Evolutionary conservation across 2,888 invertebrate species (phyloP), one percentile per base, ranked within the genome.

Genomic region (Linnaemya tessellans): DNA sequence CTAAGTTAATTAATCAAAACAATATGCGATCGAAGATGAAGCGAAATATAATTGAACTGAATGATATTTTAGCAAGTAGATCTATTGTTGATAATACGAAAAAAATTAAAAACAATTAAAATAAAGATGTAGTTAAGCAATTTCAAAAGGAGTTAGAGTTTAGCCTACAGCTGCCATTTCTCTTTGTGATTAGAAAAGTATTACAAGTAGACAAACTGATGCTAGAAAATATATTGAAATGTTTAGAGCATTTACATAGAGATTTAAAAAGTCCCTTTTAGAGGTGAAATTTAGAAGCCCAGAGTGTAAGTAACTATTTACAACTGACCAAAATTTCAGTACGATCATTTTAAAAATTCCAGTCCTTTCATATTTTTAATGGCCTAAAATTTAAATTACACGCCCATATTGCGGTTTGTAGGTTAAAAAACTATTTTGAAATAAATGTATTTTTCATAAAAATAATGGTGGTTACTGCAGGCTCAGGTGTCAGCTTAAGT

Each of bases 1-100:
- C 90, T 88, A 86, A 87, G 88, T 91, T 90, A 90, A 90, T 90
- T 91, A 90, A 90, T 90, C 91, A 91, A 91, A 90, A 89, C 88
- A 90, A 90, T 91, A 90, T 90, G 89, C 89, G 89, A 89, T 89
- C 88, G 38, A 38, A 64, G 54, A 68, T 51, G 30, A 64, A 71
- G 38, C 38, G 7, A 65, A 64, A 75, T 25, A 41, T 58, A 60
- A 81, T 51, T 62, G 51, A 68, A 54, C 51, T 74, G 38, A 22
- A 20, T 58, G 11, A 10, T 41, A 46, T 41, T 67, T 11, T 46
- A 11, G 46, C 11, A 46, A 56, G 9, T 20, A 35, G 74, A 35
- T 1, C 58, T 22, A 71, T 54, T 64, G 20, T 64, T 10, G 4
- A 1, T 18, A 1, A 4, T 18, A 18, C n/a, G 8, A 11, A 9